Conservation (phyloP, 2,797 vertebrate genomes). For the Hyperoplus immaculatus region DNA sequence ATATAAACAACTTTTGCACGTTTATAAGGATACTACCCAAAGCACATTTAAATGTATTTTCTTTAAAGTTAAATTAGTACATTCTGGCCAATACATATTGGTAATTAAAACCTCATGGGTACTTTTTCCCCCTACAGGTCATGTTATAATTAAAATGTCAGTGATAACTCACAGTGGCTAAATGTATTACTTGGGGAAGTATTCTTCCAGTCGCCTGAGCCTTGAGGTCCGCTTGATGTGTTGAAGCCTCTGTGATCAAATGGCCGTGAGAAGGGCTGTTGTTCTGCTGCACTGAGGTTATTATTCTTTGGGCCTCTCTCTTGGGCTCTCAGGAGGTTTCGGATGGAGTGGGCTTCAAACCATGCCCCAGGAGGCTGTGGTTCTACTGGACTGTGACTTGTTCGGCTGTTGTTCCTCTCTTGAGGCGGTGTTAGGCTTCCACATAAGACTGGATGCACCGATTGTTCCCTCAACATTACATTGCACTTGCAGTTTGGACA, state of each 20-base stretch:
- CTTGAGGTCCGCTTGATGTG: conserved; percentile 64
- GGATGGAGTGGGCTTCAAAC: conserved; percentile 79
- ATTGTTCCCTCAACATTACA: conserved; percentile 90
- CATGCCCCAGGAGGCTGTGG: conserved; percentile 74
- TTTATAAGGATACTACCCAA: background rate
- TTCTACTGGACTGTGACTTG: conserved; percentile 63
- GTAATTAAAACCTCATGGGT: too few species aligned
- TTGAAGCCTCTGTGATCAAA: conserved; percentile 78
- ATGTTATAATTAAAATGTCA: background rate
- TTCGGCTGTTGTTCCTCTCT: conserved; percentile 76
- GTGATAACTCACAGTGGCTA: conserved; percentile 78
- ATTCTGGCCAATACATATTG: background rate
- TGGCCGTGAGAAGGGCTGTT: conserved; percentile 64
- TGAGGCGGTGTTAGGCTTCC: conserved; percentile 79
- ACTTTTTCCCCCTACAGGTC: background rate
- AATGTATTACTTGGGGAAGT: conserved; percentile 71
- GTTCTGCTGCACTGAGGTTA: conserved; percentile 69
- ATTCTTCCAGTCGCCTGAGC: conserved; percentile 74
- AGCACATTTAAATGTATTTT: background rate
- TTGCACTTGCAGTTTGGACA: conserved; percentile 90
- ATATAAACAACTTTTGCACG: background rate
- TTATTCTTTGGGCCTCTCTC: conserved; percentile 80
- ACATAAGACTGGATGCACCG: conserved; percentile 89
- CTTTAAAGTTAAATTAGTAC: background rate
- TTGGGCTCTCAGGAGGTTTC: conserved; percentile 81